Evolutionary conservation across 2,797 vertebrate genomes (phyloP).

Genomic region (Gymnothorax reevesii): DNA sequence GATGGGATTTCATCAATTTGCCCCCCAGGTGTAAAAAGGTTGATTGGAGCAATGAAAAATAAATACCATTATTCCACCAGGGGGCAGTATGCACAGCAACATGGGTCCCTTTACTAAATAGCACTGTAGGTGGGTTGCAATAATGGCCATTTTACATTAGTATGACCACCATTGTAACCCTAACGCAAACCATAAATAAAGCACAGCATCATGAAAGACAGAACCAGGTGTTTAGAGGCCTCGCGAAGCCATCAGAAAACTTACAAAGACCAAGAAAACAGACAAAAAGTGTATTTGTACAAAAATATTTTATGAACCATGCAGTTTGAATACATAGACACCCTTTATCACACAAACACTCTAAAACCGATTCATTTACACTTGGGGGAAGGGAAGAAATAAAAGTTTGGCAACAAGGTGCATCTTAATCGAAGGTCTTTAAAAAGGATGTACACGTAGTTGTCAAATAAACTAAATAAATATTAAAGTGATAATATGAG

Average conservation of each 20-base stretch:
- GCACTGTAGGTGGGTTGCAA: too few relatives aligned
- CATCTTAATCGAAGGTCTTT: slow-evolving; percentile 45
- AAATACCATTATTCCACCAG: slow-evolving; percentile 26
- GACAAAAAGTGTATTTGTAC: slow-evolving; percentile 34
- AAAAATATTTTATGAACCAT: slow-evolving; percentile 78
- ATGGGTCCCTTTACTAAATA: neutral
- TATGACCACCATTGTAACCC: slow-evolving; percentile 52
- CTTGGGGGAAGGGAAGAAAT: slow-evolving; percentile 21
- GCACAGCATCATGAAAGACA: neutral
- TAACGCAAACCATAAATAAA: slow-evolving; percentile 41
- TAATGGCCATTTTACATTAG: neutral
- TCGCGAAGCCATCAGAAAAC: neutral
- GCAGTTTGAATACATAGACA: slow-evolving; percentile 58
- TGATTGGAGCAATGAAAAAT: neutral
- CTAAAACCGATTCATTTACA: slow-evolving; percentile 53
- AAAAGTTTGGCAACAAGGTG: slow-evolving; percentile 12
- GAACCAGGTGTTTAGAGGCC: slow-evolving; percentile 30
- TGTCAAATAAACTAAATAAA: slow-evolving; percentile 69
- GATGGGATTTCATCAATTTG: too few relatives aligned
- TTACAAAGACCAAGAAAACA: slow-evolving; percentile 23
- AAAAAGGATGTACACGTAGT: slow-evolving; percentile 65
- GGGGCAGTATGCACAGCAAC: slow-evolving; percentile 18
- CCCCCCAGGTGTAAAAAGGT: too few relatives aligned
- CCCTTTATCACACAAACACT: slow-evolving; percentile 42
- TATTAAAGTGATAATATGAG: slow-evolving; percentile 56